phyloP scores from a whole-genome alignment of 2,888 invertebrate genomes.

The Leptinotarsa haldemani region DNA sequence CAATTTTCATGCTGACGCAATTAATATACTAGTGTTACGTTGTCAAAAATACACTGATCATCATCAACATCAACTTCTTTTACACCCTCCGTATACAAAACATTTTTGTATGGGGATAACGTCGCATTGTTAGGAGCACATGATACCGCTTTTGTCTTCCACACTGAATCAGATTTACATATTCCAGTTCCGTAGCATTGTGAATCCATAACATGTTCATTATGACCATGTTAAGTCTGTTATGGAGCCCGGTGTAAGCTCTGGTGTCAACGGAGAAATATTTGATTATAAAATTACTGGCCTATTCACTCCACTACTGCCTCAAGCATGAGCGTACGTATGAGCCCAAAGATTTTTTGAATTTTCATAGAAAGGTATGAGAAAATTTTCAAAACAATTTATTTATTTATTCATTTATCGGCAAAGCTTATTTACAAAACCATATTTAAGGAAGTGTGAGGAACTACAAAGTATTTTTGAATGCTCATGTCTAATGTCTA shows the following conservation, averaged over 20 bases:
- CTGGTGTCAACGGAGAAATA: slow-evolving; percentile 23
- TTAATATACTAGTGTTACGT: too few relatives aligned
- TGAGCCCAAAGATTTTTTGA: too few relatives aligned
- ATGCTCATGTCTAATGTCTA: too few relatives aligned
- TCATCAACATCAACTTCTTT: not conserved
- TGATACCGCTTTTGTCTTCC: slow-evolving; percentile 24
- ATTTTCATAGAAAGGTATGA: too few relatives aligned
- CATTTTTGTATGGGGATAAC: not conserved
- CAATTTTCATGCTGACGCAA: too few relatives aligned
- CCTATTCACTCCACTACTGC: not conserved
- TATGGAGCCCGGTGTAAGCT: slow-evolving; percentile 36
- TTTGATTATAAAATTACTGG: slow-evolving; percentile 22
- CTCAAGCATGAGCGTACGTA: slow-evolving; percentile 13
- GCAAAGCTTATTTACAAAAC: too few relatives aligned
- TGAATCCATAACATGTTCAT: slow-evolving; percentile 57
- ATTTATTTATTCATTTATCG: too few relatives aligned
- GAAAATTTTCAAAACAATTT: too few relatives aligned
- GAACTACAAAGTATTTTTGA: too few relatives aligned
- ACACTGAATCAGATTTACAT: slow-evolving; percentile 53
- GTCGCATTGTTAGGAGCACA: slow-evolving; percentile 8
- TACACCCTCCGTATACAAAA: not conserved
- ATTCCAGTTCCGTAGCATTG: slow-evolving; percentile 55
- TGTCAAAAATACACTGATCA: too few relatives aligned
- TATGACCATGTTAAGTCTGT: slow-evolving; percentile 56
- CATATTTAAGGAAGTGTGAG: too few relatives aligned